Percentiles rank a stretch among this genome's conserved stretches.
These are phyloP conservation scores for Nothobranchius kuhntae DNA, from an alignment of 2,113 vertebrate genomes.

Conservation along the genomic window DNA sequence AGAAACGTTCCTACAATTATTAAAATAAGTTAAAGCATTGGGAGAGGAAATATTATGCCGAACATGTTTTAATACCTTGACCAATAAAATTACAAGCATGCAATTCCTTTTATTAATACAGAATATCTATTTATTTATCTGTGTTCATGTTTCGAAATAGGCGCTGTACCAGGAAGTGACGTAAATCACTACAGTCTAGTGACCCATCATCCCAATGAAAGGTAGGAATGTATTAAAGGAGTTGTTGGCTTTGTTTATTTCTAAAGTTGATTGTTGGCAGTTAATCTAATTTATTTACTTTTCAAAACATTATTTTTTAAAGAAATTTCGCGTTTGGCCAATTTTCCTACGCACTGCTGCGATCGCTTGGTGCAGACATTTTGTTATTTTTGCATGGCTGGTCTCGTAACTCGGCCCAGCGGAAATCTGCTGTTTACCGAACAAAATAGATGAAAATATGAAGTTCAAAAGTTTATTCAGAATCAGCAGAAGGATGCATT, in stretches of 20 bases:
- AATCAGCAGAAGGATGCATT: rapidly evolving
- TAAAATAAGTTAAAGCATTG: too few species aligned
- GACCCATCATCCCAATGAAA: conserved; percentile 71
- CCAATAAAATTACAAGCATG: rapidly evolving
- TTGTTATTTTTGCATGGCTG: conserved; percentile 63
- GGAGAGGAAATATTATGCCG: too few species aligned
- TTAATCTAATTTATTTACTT: neutral
- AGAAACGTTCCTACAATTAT: conserved; percentile 22
- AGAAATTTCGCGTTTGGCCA: rapidly evolving
- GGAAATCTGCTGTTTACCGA: conserved; percentile 34
- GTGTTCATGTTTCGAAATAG: conserved; percentile 9
- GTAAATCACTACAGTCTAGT: conserved; percentile 22
- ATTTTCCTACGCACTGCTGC: too few species aligned
- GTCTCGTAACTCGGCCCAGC: conserved; percentile 24
- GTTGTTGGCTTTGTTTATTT: neutral
- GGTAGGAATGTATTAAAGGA: conserved; percentile 1
- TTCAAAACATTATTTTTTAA: neutral
- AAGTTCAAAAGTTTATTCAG: neutral
- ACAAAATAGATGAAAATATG: neutral
- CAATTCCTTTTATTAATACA: rapidly evolving
- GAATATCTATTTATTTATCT: neutral
- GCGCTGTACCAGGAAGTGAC: conserved; percentile 53
- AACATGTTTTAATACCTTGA: neutral
- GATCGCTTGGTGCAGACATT: too few species aligned
- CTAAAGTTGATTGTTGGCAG: too few species aligned